phyloP scores from a whole-genome alignment of 2,888 invertebrate genomes.

The Polylopha cassiicola region DNA sequence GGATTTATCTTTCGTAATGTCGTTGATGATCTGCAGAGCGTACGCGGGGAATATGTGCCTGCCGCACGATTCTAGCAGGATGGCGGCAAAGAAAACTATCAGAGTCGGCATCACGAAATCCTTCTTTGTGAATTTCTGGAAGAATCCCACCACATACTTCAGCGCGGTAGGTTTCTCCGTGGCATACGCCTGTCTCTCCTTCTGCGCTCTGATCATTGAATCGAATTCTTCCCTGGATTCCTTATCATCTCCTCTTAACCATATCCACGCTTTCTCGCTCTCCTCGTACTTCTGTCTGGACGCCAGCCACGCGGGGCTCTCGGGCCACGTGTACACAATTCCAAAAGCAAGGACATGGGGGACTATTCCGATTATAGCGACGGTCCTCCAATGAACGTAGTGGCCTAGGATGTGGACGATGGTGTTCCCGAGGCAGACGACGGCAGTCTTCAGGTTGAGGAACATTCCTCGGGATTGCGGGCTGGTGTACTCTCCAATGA shows the following conservation, averaged over 20 bases:
- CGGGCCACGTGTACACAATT: slow-evolving; percentile 58
- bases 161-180: slow-evolving; percentile 6
- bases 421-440: slow-evolving; percentile 25
- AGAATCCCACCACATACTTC: slow-evolving; percentile 18
- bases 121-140: slow-evolving; percentile 30
- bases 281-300: slow-evolving; percentile 54
- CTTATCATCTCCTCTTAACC: slow-evolving; percentile 58
- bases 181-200: slow-evolving; percentile 16
- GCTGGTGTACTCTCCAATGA: slow-evolving; percentile 33
- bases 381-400: slow-evolving; percentile 32
- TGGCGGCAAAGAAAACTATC: slow-evolving; percentile 33
- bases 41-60: slow-evolving; percentile 45
- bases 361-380: slow-evolving; percentile 27
- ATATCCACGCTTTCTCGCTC: slow-evolving; percentile 66
- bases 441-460: slow-evolving; percentile 29
- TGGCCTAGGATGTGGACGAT: slow-evolving; percentile 30
- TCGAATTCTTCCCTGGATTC: slow-evolving; percentile 28
- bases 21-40: slow-evolving; percentile 36
- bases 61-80: slow-evolving; percentile 41
- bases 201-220: slow-evolving; percentile 31
- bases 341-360: slow-evolving; percentile 12
- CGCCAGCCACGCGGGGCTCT: slow-evolving; percentile 76
- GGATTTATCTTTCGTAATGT: slow-evolving; percentile 34
- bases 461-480: slow-evolving; percentile 34
- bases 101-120: slow-evolving; percentile 37